Evolutionary conservation across 2,797 vertebrate genomes (phyloP), one percentile per base, ranked within the genome.

Genomic region (Thaleichthys pacificus): DNA sequence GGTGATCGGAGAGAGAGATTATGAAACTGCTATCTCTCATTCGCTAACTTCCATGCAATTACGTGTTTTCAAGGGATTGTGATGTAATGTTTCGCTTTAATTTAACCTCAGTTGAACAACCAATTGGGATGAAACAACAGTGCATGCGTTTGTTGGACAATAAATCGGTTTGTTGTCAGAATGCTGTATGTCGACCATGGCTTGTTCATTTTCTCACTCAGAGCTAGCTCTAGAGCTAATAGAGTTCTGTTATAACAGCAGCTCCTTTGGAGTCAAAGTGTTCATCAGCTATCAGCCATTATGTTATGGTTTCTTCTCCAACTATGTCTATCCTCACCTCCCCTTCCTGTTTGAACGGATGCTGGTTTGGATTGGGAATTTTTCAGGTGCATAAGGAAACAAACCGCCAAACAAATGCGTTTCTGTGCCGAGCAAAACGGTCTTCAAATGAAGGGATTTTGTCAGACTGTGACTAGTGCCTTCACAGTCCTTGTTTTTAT

Each of bases 1-100:
- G 72, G 60, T 60, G 68, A 60, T 70, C 68, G 58, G 61, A 84
- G 61, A 69, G 77, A 71, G 64, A 79, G 38, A 67, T 74, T 38
- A 35, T 47, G 64, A 42, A 6, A 54, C 57, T 42, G 63, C 28
- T 62, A 66, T 66, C 21, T 73, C 69, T 80, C 42, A 62, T 58
- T 11, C 24, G 26, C 15, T 3, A 3, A 3, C 2, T 17, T n/a
- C 15, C 4, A 17, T n/a, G 17, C 51, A 17, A 17, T 54, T 42
- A 42, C 11, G 11, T 14, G 38, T 42, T 54, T n/a, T 54, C 19
- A 54, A 54, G 2, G 17, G 51, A 54, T n/a, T 17, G 51, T 54
- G 19, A 4, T 5, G 51, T 42, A 42, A 3, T 42, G 38, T 42
- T 42, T 42, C 11, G 11, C 38, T 35, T 8, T 35, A 35, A 35